phyloP scores from a whole-genome alignment of 2,888 invertebrate species.

The Melanargia galathea region DNA sequence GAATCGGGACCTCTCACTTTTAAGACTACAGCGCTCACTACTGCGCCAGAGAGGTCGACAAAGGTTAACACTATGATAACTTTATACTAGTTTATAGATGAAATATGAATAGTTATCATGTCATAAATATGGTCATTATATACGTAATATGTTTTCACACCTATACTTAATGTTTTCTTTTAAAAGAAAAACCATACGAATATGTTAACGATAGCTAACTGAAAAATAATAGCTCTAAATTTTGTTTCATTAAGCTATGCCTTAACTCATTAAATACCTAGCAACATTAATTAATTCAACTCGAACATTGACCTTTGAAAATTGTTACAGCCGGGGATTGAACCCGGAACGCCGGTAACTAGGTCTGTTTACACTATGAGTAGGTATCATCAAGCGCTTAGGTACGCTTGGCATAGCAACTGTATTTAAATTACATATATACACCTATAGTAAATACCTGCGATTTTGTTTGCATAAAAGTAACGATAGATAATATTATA shows the following conservation, averaged over 20 bases:
- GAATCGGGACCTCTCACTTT: no score
- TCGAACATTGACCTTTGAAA: constrained; percentile 66
- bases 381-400: constrained; percentile 32
- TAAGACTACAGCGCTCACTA: no score
- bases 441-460: neutral
- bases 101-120: no score
- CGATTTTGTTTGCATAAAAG: neutral
- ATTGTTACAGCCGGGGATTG: constrained; percentile 57
- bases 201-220: constrained; percentile 11
- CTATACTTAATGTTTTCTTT: no score
- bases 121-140: no score
- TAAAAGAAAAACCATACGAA: no score
- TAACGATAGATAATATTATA: no score
- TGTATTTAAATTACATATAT: neutral
- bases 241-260: constrained; percentile 34
- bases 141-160: no score
- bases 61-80: no score
- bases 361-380: constrained; percentile 47
- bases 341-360: constrained; percentile 67
- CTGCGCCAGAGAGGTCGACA: no score
- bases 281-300: constrained; percentile 51
- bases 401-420: constrained; percentile 17
- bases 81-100: no score
- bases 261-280: constrained; percentile 41
- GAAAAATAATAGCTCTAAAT: neutral